Conservation (phyloP, 2,888 invertebrate genomes). For the Heliconius sara region DNA sequence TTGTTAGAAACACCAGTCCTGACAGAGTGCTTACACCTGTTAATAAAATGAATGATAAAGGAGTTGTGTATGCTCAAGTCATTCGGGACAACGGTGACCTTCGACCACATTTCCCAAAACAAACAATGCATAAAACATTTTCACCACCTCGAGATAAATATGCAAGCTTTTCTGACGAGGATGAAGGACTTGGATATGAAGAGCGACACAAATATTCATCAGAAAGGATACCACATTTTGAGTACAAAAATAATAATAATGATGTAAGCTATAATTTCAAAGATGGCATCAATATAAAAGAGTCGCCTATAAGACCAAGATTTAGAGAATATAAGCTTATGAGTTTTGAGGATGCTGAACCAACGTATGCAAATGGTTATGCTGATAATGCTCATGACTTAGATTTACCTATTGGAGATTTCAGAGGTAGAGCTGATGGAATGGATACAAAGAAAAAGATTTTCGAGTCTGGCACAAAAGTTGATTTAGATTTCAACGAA, state of each 20-base stretch:
- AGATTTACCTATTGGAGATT: constrained; percentile 68
- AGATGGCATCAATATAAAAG: constrained; percentile 77
- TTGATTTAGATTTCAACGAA: constrained; percentile 82
- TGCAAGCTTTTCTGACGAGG: constrained; percentile 88
- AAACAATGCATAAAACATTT: constrained; percentile 82
- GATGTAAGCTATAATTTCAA: constrained; percentile 73
- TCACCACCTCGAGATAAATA: constrained; percentile 77
- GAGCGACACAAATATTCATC: constrained; percentile 76
- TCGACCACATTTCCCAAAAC: constrained; percentile 63
- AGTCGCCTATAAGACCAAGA: constrained; percentile 86
- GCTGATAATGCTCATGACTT: constrained; percentile 61
- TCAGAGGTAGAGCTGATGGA: constrained; percentile 86
- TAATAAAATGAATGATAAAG: constrained; percentile 81
- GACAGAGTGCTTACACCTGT: constrained; percentile 76
- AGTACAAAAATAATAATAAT: constrained; percentile 77
- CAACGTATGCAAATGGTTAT: constrained; percentile 78
- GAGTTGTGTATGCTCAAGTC: constrained; percentile 91
- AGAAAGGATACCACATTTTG: constrained; percentile 71
- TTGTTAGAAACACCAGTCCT: constrained; percentile 75
- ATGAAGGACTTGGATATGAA: constrained; percentile 91
- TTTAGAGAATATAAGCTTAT: constrained; percentile 84
- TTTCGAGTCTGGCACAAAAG: constrained; percentile 70
- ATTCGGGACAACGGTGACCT: constrained; percentile 76
- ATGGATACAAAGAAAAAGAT: constrained; percentile 85
- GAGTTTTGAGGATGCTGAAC: constrained; percentile 79